These are phyloP conservation scores for Drosophila barbarae DNA, from an alignment of 2,888 invertebrate species.

Conservation along the genomic window DNA sequence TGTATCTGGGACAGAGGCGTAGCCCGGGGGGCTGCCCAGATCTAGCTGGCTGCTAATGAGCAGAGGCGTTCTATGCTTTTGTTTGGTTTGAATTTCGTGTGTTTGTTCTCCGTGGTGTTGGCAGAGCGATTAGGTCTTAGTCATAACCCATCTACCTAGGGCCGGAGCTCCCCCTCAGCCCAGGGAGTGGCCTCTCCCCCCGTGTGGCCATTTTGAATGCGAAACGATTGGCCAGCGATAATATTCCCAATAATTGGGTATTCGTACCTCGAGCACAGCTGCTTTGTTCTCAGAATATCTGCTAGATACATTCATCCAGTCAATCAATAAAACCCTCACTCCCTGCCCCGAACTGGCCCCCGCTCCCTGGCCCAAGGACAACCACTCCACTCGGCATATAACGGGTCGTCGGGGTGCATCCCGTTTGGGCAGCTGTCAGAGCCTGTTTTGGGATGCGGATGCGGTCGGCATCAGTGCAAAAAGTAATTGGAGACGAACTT, in stretches of 20 bases:
- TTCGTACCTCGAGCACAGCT: constrained; percentile 19
- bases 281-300: constrained; percentile 37
- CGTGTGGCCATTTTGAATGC: constrained; percentile 27
- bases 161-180: neutral
- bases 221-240: neutral
- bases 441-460: constrained; percentile 25
- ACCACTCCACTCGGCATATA: neutral
- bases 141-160: constrained; percentile 1
- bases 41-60: constrained; percentile 27
- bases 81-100: constrained; percentile 15
- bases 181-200: neutral
- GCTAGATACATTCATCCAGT: neutral
- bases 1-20: constrained; percentile 24
- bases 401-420: constrained; percentile 12
- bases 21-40: constrained; percentile 3
- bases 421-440: constrained; percentile 8
- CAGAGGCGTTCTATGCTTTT: constrained; percentile 24
- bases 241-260: constrained; percentile 14
- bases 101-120: constrained; percentile 10
- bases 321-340: constrained; percentile 30
- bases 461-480: constrained; percentile 6
- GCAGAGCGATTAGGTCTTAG: constrained; percentile 32
- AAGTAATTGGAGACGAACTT: constrained; percentile 37
- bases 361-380: constrained; percentile 16
- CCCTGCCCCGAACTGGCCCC: neutral